These are phyloP conservation scores for Watsonalla cultraria DNA, from an alignment of 2,888 invertebrate species.

Conservation along the genomic window DNA sequence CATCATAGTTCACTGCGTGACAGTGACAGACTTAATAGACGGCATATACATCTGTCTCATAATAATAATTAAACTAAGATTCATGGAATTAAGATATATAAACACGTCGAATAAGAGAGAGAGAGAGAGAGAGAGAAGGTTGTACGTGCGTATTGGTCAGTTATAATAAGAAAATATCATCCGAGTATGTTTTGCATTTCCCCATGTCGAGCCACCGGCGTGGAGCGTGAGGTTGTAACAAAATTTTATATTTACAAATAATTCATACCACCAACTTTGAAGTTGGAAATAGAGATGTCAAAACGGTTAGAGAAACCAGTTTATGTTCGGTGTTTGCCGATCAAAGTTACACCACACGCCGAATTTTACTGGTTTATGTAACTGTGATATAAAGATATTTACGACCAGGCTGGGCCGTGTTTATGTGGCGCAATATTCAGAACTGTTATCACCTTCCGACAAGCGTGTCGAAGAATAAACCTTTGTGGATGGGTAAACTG, in stretches of 20 bases:
- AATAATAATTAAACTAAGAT: too few species aligned
- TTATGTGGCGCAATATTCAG: neutral
- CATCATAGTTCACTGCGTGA: too few species aligned
- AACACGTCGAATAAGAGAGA: neutral
- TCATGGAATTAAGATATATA: neutral
- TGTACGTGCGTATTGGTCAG: neutral
- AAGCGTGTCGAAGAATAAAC: neutral
- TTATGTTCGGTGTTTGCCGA: conserved; percentile 42
- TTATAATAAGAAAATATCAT: conserved; percentile 9
- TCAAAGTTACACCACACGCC: conserved; percentile 42
- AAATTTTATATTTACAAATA: conserved; percentile 29
- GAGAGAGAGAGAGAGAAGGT: neutral
- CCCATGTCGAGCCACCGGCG: conserved; percentile 8
- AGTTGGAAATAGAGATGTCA: conserved; percentile 53
- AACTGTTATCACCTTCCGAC: neutral
- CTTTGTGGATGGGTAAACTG: neutral
- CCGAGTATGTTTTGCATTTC: conserved; percentile 15
- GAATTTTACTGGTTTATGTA: conserved; percentile 14
- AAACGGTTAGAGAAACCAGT: conserved; percentile 46
- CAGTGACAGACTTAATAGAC: too few species aligned
- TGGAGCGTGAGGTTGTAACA: conserved; percentile 18
- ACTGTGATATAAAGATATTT: conserved; percentile 1
- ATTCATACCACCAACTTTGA: conserved; percentile 44
- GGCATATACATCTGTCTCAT: too few species aligned
- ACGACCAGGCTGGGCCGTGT: neutral